These are phyloP conservation scores for Mythimna impura DNA, from an alignment of 2,888 invertebrate genomes.

Conservation along the genomic window DNA sequence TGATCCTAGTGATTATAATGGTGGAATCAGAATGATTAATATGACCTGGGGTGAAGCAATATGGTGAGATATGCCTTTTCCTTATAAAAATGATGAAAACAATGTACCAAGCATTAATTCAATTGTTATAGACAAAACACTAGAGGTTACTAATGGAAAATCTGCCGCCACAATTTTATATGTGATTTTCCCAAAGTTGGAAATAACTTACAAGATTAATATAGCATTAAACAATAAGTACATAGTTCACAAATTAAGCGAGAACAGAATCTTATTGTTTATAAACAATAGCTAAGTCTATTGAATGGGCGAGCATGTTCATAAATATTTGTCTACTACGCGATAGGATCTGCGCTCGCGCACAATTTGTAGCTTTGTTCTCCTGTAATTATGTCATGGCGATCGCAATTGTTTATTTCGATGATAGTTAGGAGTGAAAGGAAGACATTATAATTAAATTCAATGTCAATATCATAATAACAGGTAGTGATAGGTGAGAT, in stretches of 20 bases:
- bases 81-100: background rate
- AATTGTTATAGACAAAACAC: background rate
- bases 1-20: background rate
- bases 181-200: constrained; percentile 29
- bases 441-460: constrained; percentile 48
- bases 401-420: constrained; percentile 53
- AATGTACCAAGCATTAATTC: background rate
- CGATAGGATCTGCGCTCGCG: constrained; percentile 53
- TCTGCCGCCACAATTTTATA: background rate
- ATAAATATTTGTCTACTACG: constrained; percentile 60
- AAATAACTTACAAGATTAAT: constrained; percentile 32
- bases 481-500: constrained; percentile 25
- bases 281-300: constrained; percentile 56
- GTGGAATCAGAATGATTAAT: background rate
- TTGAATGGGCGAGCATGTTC: constrained; percentile 57
- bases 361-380: constrained; percentile 54
- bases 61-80: too few relatives aligned
- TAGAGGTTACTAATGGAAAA: constrained; percentile 16
- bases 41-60: background rate
- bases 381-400: constrained; percentile 64
- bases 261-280: constrained; percentile 56
- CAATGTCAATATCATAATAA: constrained; percentile 50
- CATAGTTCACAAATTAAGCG: constrained; percentile 55
- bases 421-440: constrained; percentile 43
- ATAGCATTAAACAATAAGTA: constrained; percentile 42